Base-by-base conservation (phyloP, 2,113 vertebrate species). In the Candoia aspera region DNA sequence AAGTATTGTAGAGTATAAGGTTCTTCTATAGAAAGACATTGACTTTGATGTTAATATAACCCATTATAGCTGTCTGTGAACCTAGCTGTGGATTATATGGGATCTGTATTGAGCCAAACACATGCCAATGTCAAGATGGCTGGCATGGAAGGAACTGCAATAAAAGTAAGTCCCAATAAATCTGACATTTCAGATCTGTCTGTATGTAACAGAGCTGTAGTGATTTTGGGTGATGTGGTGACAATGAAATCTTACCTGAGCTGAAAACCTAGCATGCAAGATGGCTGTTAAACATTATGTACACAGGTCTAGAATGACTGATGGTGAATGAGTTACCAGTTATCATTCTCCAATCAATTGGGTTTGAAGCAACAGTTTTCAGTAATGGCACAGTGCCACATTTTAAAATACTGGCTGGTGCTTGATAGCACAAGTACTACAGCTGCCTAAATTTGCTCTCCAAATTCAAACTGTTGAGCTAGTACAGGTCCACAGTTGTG, bases 61-160 rank as follows among this genome's bases (percentile, higher is more conserved):
- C 87, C 87, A 86, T 95, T 96, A 85, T 96, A 99, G 98, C 98
- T 95, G 97, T 98, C 95, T 99, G 98, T 0, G 98, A 98, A 93
- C 98, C 98, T 46, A 94, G 96, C 96, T 99, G 98, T 23, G 98
- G 98, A 73, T 91, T 91, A 19, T 98, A 98, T 0, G 98, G 98
- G 93, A 97, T 96, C 91, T 99, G 98, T 87, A 94, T 96, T 4
- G 98, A 98, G 93, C 98, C 98, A 92, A 99, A 98, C 97, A 98
- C 95, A 94, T 99, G 98, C 96, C 98, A 98, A 9, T 99, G 98
- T 97, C 97, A 97, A 90, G 98, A 98, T 87, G 98, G 98, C 84
- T 98, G 98, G 98, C 98, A 98, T 0, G 98, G 98, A 96, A 98
- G 98, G 93, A 95, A 98, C 93, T 99, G 98, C 97, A 98, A 98